Evolutionary conservation across 2,888 invertebrate species (phyloP).

Genomic region (Harpalus rubripes): DNA sequence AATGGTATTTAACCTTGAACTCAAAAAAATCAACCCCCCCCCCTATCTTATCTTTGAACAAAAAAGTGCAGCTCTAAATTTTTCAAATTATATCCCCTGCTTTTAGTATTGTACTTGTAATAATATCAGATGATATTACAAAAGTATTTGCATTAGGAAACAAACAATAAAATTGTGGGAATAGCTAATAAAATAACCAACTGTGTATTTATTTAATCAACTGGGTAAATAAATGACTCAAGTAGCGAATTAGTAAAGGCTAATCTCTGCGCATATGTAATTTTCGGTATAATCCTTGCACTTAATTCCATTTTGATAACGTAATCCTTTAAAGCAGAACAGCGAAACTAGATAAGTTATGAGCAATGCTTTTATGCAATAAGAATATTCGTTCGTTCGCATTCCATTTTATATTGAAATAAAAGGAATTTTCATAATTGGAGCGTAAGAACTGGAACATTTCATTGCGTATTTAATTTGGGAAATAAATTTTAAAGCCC

Average conservation of each 20-base stretch:
- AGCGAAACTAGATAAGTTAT: background rate
- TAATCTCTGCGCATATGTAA: slow-evolving; percentile 36
- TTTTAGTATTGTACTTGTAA: too few species aligned
- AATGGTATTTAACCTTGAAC: too few species aligned
- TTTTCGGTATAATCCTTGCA: slow-evolving; percentile 23
- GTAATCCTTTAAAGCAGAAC: slow-evolving; percentile 12
- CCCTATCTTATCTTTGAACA: too few species aligned
- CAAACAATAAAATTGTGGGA: background rate
- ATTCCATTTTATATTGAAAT: background rate
- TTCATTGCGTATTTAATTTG: background rate
- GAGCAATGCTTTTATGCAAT: background rate
- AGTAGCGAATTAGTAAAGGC: slow-evolving; percentile 20
- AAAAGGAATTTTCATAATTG: background rate
- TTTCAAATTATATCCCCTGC: too few species aligned
- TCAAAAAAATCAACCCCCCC: too few species aligned
- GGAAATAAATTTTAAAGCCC: background rate
- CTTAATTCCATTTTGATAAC: slow-evolving; percentile 26
- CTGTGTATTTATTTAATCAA: background rate
- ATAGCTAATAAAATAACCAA: background rate
- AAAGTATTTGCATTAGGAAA: background rate
- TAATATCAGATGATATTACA: too few species aligned
- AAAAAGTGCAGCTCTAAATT: too few species aligned
- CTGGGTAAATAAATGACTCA: background rate
- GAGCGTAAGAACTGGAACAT: background rate
- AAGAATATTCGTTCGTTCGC: background rate